Conservation (phyloP, 1,140 invertebrate species). For the Aradophagus sp. region DNA sequence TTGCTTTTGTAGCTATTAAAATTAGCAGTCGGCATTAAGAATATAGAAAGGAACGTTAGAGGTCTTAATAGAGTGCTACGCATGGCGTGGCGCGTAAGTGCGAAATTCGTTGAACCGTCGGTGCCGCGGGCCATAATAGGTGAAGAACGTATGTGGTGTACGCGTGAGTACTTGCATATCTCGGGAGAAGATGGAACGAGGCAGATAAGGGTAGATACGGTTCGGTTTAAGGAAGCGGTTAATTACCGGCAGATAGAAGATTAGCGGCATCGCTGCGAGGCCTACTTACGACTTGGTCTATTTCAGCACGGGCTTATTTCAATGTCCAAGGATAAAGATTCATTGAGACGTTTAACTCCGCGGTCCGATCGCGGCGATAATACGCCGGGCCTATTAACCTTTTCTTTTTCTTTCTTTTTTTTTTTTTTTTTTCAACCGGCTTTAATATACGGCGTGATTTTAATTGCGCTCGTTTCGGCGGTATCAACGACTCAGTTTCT, state of each 20-base stretch:
- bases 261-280: constrained; percentile 58
- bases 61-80: constrained; percentile 33
- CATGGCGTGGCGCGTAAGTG: constrained; percentile 30
- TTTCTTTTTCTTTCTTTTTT: too few species aligned
- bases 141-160: constrained; percentile 47
- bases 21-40: constrained; percentile 16
- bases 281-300: constrained; percentile 54
- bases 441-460: constrained; percentile 27
- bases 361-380: constrained; percentile 35
- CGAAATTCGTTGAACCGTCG: constrained; percentile 53
- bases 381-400: constrained; percentile 34
- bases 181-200: constrained; percentile 45
- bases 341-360: constrained; percentile 48
- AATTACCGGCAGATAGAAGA: constrained; percentile 70
- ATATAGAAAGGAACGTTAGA: constrained; percentile 14
- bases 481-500: constrained; percentile 20
- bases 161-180: constrained; percentile 47
- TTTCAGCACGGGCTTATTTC: constrained; percentile 44
- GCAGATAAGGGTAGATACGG: constrained; percentile 63
- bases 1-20: too few species aligned
- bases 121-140: constrained; percentile 40
- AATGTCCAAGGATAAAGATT: constrained; percentile 47
- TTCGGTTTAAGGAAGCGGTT: constrained; percentile 72
- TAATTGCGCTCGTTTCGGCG: constrained; percentile 15
- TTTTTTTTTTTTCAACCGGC: constrained; percentile 17